These are phyloP conservation scores for Matsumyia berberina DNA, from an alignment of 2,888 invertebrate species.

Conservation along the genomic window DNA sequence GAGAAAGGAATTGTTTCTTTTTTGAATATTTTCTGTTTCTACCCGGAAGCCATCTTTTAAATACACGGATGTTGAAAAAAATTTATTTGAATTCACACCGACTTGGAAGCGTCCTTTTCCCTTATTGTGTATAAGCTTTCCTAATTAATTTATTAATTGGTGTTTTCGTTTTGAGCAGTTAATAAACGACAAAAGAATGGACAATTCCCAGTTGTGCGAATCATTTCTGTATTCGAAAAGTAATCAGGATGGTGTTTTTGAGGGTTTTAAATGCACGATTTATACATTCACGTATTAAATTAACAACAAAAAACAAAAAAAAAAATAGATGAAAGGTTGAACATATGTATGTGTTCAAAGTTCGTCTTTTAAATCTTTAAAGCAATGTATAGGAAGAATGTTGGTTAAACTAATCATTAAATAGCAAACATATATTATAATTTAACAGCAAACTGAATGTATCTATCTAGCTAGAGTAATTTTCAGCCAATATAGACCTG, in stretches of 20 bases:
- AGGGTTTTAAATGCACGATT: neutral
- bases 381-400: no score
- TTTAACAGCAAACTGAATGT: conserved; percentile 11
- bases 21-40: neutral
- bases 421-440: neutral
- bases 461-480: conserved; percentile 21
- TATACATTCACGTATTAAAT: no score
- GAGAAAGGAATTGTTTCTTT: conserved; percentile 24
- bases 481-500: neutral
- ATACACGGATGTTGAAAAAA: conserved; percentile 5
- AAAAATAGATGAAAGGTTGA: neutral
- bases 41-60: conserved; percentile 30
- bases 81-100: conserved; percentile 20
- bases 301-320: neutral
- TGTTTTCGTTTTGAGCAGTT: conserved; percentile 17
- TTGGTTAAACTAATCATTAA: neutral
- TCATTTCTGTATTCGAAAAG: neutral
- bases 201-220: conserved; percentile 21
- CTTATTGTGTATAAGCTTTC: neutral
- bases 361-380: no score
- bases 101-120: conserved; percentile 22
- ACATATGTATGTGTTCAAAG: neutral
- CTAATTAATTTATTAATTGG: conserved; percentile 26
- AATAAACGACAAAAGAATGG: conserved; percentile 19
- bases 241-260: neutral